These are phyloP conservation scores for Ochropleura plecta DNA, from an alignment of 2,888 invertebrate species.

Conservation along the genomic window DNA sequence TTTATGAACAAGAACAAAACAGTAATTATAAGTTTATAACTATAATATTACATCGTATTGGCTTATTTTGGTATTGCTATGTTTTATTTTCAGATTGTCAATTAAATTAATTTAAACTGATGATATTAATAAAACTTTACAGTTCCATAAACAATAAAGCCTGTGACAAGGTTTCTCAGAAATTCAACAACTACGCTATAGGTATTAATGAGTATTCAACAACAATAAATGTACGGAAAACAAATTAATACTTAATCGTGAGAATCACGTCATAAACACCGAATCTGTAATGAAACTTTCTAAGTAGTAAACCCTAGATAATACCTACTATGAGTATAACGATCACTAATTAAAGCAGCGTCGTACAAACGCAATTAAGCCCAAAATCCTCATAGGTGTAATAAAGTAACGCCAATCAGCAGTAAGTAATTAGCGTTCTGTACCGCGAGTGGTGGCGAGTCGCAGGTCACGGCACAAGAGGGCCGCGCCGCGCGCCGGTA, in stretches of 20 bases:
- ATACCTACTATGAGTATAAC: conserved; percentile 61
- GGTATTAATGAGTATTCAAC: conserved; percentile 23
- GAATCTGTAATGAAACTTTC: conserved; percentile 70
- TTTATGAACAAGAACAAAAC: conserved; percentile 9
- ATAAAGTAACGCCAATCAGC: conserved; percentile 67
- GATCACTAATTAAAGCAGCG: conserved; percentile 62
- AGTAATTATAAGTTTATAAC: conserved; percentile 19
- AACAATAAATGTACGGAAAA: conserved; percentile 36
- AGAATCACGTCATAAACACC: conserved; percentile 62
- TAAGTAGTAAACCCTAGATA: conserved; percentile 64
- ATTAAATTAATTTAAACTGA: conserved; percentile 25
- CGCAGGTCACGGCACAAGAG: conserved; percentile 63
- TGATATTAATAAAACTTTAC: conserved; percentile 41
- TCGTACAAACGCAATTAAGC: conserved; percentile 71
- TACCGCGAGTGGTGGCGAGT: conserved; percentile 52
- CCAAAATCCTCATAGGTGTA: conserved; percentile 72
- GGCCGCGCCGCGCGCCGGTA: conserved; percentile 70
- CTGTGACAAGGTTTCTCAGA: conserved; percentile 38
- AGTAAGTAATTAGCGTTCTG: conserved; percentile 68
- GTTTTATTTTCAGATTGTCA: conserved; percentile 15
- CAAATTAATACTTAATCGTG: conserved; percentile 32
- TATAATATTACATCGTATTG: not conserved
- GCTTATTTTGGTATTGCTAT: conserved; percentile 7
- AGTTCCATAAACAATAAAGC: conserved; percentile 28
- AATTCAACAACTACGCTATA: conserved; percentile 19